Conservation (phyloP, 2,888 invertebrate genomes). For the Oscheius myriophilus region DNA sequence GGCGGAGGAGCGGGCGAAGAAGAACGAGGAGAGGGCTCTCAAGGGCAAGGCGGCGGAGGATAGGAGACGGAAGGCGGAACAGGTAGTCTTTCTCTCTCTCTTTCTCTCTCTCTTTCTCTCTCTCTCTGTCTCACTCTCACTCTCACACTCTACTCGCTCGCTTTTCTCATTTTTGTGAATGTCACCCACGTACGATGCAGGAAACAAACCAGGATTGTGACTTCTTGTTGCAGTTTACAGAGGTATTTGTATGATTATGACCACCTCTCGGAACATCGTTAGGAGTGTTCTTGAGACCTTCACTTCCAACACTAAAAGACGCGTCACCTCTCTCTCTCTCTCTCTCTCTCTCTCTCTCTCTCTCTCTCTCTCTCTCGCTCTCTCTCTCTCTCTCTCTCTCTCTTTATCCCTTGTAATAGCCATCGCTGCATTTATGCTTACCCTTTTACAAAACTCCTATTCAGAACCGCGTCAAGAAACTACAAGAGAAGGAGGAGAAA, state of each 20-base stretch:
- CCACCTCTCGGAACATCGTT: too few relatives aligned
- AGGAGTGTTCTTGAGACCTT: too few relatives aligned
- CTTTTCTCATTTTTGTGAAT: too few relatives aligned
- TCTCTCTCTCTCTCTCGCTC: neutral
- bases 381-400: neutral
- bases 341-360: neutral
- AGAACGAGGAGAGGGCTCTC: constrained; percentile 89
- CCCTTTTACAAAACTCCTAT: neutral
- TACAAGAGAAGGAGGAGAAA: constrained; percentile 77
- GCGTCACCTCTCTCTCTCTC: neutral
- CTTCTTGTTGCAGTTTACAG: too few relatives aligned
- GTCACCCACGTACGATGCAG: too few relatives aligned
- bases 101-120: neutral
- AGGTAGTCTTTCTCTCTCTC: constrained; percentile 13
- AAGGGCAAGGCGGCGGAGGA: constrained; percentile 95
- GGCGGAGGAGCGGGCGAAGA: constrained; percentile 85
- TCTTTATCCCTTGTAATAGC: neutral
- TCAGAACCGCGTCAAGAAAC: constrained; percentile 78
- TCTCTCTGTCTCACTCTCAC: neutral
- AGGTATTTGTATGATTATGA: too few relatives aligned
- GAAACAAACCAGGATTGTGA: too few relatives aligned
- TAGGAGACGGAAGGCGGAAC: constrained; percentile 83
- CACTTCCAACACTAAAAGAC: too few relatives aligned
- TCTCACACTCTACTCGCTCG: neutral
- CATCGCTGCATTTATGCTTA: neutral